Percentiles rank a stretch among this genome's conserved stretches.
Evolutionary conservation across 2,888 invertebrate genomes (phyloP).

Genomic region (Netelia fuscicornis): DNA sequence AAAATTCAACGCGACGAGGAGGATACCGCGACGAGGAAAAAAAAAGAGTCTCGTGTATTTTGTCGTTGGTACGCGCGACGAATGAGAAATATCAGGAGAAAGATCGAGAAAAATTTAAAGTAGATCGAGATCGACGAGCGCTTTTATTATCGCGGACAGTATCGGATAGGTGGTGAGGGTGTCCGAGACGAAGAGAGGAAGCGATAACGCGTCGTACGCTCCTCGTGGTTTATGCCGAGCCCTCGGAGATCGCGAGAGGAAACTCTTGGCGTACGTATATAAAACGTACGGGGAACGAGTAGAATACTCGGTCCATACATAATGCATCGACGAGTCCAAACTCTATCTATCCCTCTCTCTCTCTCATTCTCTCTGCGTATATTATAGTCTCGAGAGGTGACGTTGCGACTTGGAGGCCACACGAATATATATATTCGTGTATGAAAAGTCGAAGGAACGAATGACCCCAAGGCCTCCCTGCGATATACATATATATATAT

Average conservation of each 20-base stretch:
- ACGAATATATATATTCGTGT: conserved; percentile 72
- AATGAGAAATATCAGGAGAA: neutral
- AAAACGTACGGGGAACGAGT: conserved; percentile 23
- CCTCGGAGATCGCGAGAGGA: conserved; percentile 22
- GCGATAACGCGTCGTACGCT: conserved; percentile 22
- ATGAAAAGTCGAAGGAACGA: conserved; percentile 77
- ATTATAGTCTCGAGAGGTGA: conserved; percentile 31
- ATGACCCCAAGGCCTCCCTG: conserved; percentile 77
- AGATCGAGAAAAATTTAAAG: conserved; percentile 29
- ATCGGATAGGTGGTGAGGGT: neutral
- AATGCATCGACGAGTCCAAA: conserved; percentile 55
- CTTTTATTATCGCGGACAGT: conserved; percentile 21
- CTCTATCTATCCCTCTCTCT: conserved; percentile 13
- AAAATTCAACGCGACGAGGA: neutral
- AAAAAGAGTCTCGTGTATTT: neutral
- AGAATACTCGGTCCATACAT: conserved; percentile 59
- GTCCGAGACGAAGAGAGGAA: neutral
- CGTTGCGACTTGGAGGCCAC: conserved; percentile 42
- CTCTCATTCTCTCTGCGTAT: conserved; percentile 18
- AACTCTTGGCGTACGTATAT: conserved; percentile 10
- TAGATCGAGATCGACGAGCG: conserved; percentile 40
- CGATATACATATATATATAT: conserved; percentile 18
- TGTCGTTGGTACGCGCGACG: neutral
- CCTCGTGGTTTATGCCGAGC: neutral
- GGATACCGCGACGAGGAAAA: neutral